Conservation (phyloP, 2,113 vertebrate species). For the Dolichotis patagonum region DNA sequence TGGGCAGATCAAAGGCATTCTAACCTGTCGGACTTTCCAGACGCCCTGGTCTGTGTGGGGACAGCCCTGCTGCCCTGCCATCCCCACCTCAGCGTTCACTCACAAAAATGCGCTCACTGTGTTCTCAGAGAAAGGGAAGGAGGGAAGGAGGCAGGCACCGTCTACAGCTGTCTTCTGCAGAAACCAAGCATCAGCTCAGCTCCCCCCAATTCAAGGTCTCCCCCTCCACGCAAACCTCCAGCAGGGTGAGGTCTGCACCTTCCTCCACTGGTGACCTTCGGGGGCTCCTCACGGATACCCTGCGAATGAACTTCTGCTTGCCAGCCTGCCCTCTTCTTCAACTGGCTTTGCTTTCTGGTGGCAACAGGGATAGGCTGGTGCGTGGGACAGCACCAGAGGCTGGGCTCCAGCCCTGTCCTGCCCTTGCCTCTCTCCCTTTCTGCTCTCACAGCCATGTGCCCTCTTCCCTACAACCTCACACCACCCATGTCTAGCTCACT, state of each 20-base stretch:
- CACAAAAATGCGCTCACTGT: background rate
- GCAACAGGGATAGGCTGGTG: background rate
- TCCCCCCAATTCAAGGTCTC: too few species aligned
- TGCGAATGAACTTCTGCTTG: background rate
- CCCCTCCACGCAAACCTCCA: background rate
- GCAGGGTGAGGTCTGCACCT: too few species aligned
- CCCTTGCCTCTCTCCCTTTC: background rate
- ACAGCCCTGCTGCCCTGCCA: background rate
- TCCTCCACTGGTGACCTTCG: too few species aligned
- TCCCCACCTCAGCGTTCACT: background rate
- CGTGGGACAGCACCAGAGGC: background rate
- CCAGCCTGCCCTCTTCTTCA: background rate
- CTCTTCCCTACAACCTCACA: background rate
- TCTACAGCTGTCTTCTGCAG: background rate
- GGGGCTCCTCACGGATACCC: background rate
- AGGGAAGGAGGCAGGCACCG: background rate
- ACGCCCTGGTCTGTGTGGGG: background rate
- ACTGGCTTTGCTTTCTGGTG: background rate
- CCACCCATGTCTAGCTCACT: rapidly evolving
- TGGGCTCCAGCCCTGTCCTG: background rate
- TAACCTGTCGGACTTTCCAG: conserved; percentile 39
- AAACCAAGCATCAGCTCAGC: background rate
- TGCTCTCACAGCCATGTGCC: background rate
- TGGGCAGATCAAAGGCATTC: conserved; percentile 63
- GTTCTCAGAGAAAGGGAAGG: background rate